Base-by-base conservation (phyloP, 2,113 vertebrate species). In the Ctenodactylus gundi region DNA sequence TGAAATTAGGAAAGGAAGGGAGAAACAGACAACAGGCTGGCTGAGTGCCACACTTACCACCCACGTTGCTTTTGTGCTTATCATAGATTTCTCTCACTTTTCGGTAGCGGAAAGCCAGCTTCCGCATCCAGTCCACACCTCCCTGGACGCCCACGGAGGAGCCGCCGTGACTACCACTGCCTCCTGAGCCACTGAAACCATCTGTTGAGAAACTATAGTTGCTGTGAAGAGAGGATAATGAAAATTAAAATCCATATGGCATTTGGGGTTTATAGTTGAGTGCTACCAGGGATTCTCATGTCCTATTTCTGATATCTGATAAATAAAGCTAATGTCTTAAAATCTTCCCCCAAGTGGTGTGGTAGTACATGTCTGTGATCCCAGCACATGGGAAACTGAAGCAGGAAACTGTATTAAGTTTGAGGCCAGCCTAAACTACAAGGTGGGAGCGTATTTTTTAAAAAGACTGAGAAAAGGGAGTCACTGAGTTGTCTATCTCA, bases 61-160 rank as follows among this genome's bases (percentile, higher is more conserved):
- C 99, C 0, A 99, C 99, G 0, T 99, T 99, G 36, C 98, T 98
- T 96, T 99, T 99, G 97, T 99, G 99, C 53, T 98, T 98, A 64
- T 99, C 99, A 95, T 99, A 99, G 98, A 99, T 99, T 97, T 99
- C 99, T 97, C 99, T 99, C 58, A 99, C 99, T 83, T 99, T 98
- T 49, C 99, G 99, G 98, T 99, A 99, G 34, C 99, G 99, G 94
- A 99, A 99, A 13, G 99, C 99, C 98, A 99, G 93, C 57, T 99
- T 99, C 31, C 99, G 98, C 99, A 99, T 99, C 99, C 99, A 99
- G 97, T 99, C 99, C 92, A 99, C 99, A 2, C 99, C 99, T 2
- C 99, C 99, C 88, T 99, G 99, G 21, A 99, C 99, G 0, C 99
- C 99, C 0, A 98, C 94, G 0, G 98, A 98, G 5, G 99, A 98